A percentile compares a stretch with the other conserved stretches of the same genome.
Evolutionary conservation across 2,797 vertebrate genomes (phyloP).

Genomic region (Podargus strigoides): DNA sequence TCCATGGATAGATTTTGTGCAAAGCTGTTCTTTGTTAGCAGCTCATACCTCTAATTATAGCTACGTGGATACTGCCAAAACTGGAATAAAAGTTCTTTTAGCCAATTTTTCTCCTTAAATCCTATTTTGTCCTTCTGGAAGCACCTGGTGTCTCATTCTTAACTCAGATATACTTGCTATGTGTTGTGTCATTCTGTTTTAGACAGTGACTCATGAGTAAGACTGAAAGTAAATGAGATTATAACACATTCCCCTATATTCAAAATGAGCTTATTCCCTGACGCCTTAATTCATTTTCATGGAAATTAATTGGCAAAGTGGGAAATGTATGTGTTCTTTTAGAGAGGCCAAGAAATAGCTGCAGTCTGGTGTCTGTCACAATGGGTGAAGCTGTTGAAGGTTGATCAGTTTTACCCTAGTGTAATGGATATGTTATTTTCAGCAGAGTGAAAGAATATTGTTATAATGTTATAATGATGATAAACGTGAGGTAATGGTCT

Average conservation of each 20-base stretch:
- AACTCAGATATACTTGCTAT: not conserved
- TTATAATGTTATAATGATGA: not conserved
- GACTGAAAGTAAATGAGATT: not conserved
- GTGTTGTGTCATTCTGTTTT: not conserved
- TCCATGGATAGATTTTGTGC: constrained; percentile 47
- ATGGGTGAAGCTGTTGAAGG: not conserved
- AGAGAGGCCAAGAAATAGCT: not conserved
- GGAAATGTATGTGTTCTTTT: not conserved
- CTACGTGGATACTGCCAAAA: constrained; percentile 1
- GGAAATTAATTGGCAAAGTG: not conserved
- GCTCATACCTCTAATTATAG: constrained; percentile 29
- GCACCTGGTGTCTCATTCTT: not conserved
- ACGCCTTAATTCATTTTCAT: not conserved
- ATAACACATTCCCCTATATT: not conserved
- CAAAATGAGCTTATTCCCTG: not conserved
- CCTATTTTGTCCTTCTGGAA: constrained; percentile 5
- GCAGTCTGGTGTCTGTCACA: not conserved
- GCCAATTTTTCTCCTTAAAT: constrained; percentile 13
- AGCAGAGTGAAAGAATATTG: not conserved
- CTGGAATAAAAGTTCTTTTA: constrained; percentile 35
- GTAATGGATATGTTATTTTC: not conserved
- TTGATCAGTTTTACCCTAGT: not conserved
- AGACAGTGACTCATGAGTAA: not conserved
- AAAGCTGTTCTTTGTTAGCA: constrained; percentile 1
- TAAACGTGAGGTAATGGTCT: not conserved